phyloP scores from a whole-genome alignment of 2,888 invertebrate species.

The Callinectes sapidus region DNA sequence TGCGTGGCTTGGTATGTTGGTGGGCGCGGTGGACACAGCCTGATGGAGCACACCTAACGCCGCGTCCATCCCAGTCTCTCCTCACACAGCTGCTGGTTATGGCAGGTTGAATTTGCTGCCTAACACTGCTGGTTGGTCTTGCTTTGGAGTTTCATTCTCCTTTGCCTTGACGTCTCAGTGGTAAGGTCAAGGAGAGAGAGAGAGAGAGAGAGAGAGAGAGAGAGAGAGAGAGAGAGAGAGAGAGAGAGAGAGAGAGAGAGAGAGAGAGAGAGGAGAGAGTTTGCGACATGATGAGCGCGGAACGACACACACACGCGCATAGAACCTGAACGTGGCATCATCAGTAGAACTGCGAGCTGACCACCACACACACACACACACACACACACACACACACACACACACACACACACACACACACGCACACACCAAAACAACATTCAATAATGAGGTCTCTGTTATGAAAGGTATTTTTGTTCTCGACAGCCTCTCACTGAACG shows the following conservation, averaged over 20 bases:
- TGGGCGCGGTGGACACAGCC: background rate
- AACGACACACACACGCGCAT: background rate
- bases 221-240: constrained; percentile 44
- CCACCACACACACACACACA: constrained; percentile 42
- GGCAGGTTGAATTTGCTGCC: background rate
- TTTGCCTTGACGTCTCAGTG: too few species aligned
- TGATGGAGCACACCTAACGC: background rate
- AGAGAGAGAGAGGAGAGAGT: background rate
- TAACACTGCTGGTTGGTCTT: too few species aligned
- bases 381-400: constrained; percentile 37
- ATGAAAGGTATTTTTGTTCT: background rate
- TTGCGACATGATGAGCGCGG: background rate
- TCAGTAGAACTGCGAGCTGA: too few species aligned
- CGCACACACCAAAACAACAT: background rate
- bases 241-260: constrained; percentile 40
- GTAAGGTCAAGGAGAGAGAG: too few species aligned
- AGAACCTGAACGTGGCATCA: too few species aligned
- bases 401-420: constrained; percentile 44
- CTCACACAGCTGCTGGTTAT: background rate
- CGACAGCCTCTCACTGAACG: background rate
- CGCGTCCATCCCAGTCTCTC: constrained; percentile 1
- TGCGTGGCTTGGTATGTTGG: background rate
- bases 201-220: constrained; percentile 34
- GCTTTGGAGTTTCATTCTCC: too few species aligned
- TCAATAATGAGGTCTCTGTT: constrained; percentile 15